phyloP scores from a whole-genome alignment of 2,888 invertebrate genomes.

The Nomada ruficornis region DNA sequence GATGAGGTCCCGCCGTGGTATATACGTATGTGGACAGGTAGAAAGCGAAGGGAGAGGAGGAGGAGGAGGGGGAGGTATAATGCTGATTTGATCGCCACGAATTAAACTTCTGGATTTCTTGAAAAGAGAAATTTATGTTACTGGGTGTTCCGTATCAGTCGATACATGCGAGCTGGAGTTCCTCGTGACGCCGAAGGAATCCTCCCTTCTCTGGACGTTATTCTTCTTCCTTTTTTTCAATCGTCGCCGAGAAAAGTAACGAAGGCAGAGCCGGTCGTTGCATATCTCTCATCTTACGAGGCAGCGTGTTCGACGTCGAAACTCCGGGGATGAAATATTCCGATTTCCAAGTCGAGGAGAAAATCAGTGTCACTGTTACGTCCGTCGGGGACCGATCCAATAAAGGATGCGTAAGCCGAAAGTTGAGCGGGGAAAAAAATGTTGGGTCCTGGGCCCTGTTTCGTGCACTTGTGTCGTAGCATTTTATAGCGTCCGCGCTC shows the following conservation, averaged over 20 bases:
- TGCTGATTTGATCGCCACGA: neutral
- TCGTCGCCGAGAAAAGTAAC: too few relatives aligned
- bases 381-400: neutral
- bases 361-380: conserved; percentile 20
- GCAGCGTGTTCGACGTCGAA: too few relatives aligned
- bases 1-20: neutral
- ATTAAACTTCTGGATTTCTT: conserved; percentile 1
- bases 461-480: conserved; percentile 52
- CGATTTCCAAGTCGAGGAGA: conserved; percentile 1
- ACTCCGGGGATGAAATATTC: neutral
- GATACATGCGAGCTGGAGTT: too few relatives aligned
- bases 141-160: neutral
- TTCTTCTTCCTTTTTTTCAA: too few relatives aligned
- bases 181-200: too few relatives aligned
- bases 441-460: conserved; percentile 55
- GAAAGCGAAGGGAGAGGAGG: neutral
- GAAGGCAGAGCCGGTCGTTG: too few relatives aligned
- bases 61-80: neutral
- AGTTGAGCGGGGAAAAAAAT: conserved; percentile 18
- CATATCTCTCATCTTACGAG: too few relatives aligned
- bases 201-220: too few relatives aligned
- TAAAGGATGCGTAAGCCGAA: conserved; percentile 39
- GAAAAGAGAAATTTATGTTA: conserved; percentile 16
- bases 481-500: conserved; percentile 47
- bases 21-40: neutral